Base-by-base conservation (phyloP, 2,113 vertebrate genomes). In the Diglossa brunneiventris region DNA sequence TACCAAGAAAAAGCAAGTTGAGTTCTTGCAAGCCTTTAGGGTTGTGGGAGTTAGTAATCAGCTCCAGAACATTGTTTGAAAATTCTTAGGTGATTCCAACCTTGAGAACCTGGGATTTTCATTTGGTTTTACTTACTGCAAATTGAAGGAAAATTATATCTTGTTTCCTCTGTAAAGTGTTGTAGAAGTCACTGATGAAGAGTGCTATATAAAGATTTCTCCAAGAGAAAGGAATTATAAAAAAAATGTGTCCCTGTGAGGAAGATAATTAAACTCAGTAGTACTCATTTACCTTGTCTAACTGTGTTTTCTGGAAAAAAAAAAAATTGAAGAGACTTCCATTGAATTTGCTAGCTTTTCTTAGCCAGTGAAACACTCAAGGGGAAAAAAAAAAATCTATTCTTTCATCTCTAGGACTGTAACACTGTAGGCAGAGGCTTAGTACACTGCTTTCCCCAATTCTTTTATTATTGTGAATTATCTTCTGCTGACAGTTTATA, bases 381-480 rank as follows among this genome's bases (percentile, higher is more conserved):
- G 20, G 35, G 33, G 11, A 3, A 12, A 8, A 13, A 46, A 41
- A 11, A 56, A 55, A 18, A 33, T 69, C 37, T 76, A 5, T 73
- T 90, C 47, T 91, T 87, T 91, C 28, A 46, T 93, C 41, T 85
- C 53, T 83, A 69, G 58, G 21, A 50, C 23, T 80, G 10, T 73
- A 85, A 42, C 12, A 22, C 21, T 61, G 22, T 50, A 92, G 67
- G 47, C 76, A 90, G 46, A 83, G 18, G 31, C n/a, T 89, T 66
- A 74, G 62, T 85, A 56, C 31, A 15, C 42, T 62, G 26, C 75
- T 85, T 95, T 90, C 18, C 83, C 7, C 75, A 78, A 83, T 83
- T 89, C 46, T 92, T 86, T 50, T 83, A 24, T 83, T 93, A 58
- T 76, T 85, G 23, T 79, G 72, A 94, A 70, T 93, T 92, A 30